phyloP scores from a whole-genome alignment of 2,113 vertebrate genomes.

The Zosterops japonicus region DNA sequence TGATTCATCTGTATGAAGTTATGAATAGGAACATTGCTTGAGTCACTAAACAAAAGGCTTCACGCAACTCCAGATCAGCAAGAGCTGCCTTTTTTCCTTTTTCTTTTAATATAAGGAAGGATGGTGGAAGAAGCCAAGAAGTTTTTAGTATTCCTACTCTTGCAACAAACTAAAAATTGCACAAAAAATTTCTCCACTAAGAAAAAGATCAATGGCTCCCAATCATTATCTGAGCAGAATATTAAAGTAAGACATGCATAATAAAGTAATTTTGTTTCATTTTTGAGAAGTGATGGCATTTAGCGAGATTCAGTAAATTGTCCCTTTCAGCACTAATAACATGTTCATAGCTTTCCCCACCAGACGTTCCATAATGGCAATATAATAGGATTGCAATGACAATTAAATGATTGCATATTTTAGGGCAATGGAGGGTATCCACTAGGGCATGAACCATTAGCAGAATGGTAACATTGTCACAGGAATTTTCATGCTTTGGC shows the following conservation, averaged over 20 bases:
- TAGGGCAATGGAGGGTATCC: constrained; percentile 69
- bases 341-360: constrained; percentile 69
- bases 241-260: constrained; percentile 43
- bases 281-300: constrained; percentile 67
- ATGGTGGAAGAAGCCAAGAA: background rate
- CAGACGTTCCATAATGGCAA: constrained; percentile 68
- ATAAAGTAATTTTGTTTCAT: constrained; percentile 68
- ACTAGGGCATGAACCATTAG: constrained; percentile 62
- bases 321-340: constrained; percentile 74
- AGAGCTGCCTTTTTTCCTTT: background rate
- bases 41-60: background rate
- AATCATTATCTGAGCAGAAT: constrained; percentile 30
- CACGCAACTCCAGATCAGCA: background rate
- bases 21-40: background rate
- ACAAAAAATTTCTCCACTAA: background rate
- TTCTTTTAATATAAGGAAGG: too few relatives aligned
- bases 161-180: background rate
- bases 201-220: background rate
- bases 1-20: background rate
- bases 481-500: constrained; percentile 45
- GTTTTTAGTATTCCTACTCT: background rate
- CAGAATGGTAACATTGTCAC: constrained; percentile 32
- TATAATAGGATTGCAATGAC: constrained; percentile 77
- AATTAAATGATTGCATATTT: constrained; percentile 78
- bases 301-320: constrained; percentile 68